These are phyloP conservation scores for Leptosomus discolor DNA, from an alignment of 2,113 vertebrate species.

Conservation along the genomic window DNA sequence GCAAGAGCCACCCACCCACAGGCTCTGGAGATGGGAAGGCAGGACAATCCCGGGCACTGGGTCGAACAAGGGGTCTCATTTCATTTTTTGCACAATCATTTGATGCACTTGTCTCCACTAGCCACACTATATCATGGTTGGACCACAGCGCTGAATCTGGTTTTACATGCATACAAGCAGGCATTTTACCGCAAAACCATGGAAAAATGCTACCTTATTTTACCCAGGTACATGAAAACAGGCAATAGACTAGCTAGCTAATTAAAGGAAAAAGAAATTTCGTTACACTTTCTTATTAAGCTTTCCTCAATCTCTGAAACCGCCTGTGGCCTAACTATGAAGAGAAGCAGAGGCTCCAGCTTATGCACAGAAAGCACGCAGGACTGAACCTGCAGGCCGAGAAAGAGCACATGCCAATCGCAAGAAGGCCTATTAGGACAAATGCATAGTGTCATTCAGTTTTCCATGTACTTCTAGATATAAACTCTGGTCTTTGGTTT, in stretches of 20 bases:
- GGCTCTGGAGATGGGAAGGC: not conserved
- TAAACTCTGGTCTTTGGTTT: not conserved
- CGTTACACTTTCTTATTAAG: not conserved
- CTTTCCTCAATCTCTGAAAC: not conserved
- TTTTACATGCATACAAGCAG: not conserved
- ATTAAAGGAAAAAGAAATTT: not conserved
- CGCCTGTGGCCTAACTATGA: not conserved
- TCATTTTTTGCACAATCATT: not conserved
- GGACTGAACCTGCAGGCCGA: not conserved
- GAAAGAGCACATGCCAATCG: not conserved
- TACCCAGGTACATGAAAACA: not conserved
- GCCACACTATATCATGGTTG: not conserved
- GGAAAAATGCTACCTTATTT: not conserved
- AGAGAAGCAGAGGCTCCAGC: not conserved
- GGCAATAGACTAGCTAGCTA: not conserved
- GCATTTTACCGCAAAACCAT: not conserved
- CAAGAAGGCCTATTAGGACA: not conserved
- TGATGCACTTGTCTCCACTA: not conserved
- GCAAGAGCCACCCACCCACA: no score
- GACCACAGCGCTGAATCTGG: not conserved
- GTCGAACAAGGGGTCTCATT: fast-evolving
- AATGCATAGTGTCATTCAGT: not conserved
- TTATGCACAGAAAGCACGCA: not conserved
- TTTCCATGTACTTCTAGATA: not conserved
- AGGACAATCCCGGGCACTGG: not conserved